Base-by-base conservation (phyloP, 2,797 vertebrate species). In the Dendrocincla tyrannina region DNA sequence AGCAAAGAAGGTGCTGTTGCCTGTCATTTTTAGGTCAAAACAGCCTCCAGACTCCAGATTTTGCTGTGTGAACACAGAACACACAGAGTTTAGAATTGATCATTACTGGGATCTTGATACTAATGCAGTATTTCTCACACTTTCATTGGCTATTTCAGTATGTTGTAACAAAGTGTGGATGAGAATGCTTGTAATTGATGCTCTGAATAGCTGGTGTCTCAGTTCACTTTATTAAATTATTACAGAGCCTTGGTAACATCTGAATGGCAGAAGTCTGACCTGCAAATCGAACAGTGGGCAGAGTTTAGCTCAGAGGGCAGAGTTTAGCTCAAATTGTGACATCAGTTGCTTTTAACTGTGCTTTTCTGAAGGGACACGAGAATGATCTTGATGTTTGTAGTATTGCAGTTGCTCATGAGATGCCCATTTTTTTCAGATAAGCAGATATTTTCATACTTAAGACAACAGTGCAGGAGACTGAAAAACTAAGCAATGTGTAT, bases 291-390 rank as follows among this genome's bases (percentile, higher is more conserved):
- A 41, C 63, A 96, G 53, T 32, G 88, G 59, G 28, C 56, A 64
- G 60, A 85, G 81, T 95, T 97, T 77, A 95, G 28, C 73, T 92
- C 47, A 91, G 35, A 87, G 80, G n/a, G 32, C 60, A 66, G 56
- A 81, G 88, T 93, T 96, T 72, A 94, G 39, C 70, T 91, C 47
- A 88, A 85, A 23, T 19, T 17, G 7, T 72, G 60, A 66, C 56
- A 28, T 41, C 70, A 74, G 28, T 79, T 73, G 75, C 50, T 82
- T 79, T 91, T 63, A 67, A 47, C 25, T 88, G 17, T 10, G 27
- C 8, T 41, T 8, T 33, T 95, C 66, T 66, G 50, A 63, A 60
- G 41, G n/a, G 39, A 60, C 55, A 17, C 28, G 24, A 55, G 33
- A 56, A 42, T 58, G 12, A 39, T 78, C 44, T 50, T 89, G 74